Percentiles rank a stretch among this genome's conserved stretches.
Conservation (phyloP, 1,140 invertebrate genomes). For the Drosophila azteca region DNA sequence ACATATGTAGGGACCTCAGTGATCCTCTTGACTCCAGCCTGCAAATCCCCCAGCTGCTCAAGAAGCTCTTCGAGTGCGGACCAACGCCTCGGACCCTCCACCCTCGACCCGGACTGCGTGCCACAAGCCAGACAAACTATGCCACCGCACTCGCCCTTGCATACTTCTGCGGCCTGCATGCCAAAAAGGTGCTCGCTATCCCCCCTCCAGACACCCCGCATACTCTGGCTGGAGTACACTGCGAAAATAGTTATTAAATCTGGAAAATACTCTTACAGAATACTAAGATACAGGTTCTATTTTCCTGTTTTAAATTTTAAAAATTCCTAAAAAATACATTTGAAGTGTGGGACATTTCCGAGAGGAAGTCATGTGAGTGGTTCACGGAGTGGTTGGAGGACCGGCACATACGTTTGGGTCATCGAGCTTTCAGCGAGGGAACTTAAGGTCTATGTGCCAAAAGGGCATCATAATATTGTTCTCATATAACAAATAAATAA, state of each 20-base stretch:
- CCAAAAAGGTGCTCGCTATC: conserved; percentile 45
- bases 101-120: conserved; percentile 23
- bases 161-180: conserved; percentile 62
- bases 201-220: conserved; percentile 11
- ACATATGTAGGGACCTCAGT: conserved; percentile 15
- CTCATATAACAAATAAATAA: too few species aligned
- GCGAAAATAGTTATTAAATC: not conserved
- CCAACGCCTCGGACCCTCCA: conserved; percentile 27
- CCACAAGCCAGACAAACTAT: conserved; percentile 49
- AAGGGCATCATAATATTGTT: too few species aligned
- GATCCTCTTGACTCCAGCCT: conserved; percentile 20
- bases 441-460: not conserved
- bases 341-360: too few species aligned
- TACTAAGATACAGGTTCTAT: too few species aligned
- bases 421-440: conserved; percentile 27
- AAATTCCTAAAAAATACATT: too few species aligned
- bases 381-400: not conserved
- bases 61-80: conserved; percentile 23
- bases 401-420: conserved; percentile 23
- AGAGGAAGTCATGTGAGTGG: conserved; percentile 4
- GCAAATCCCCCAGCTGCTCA: conserved; percentile 35
- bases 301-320: too few species aligned
- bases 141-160: conserved; percentile 52
- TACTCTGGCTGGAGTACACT: not conserved
- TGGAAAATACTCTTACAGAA: too few species aligned